Conservation (phyloP, 2,113 vertebrate species). For the Laticauda colubrina region DNA sequence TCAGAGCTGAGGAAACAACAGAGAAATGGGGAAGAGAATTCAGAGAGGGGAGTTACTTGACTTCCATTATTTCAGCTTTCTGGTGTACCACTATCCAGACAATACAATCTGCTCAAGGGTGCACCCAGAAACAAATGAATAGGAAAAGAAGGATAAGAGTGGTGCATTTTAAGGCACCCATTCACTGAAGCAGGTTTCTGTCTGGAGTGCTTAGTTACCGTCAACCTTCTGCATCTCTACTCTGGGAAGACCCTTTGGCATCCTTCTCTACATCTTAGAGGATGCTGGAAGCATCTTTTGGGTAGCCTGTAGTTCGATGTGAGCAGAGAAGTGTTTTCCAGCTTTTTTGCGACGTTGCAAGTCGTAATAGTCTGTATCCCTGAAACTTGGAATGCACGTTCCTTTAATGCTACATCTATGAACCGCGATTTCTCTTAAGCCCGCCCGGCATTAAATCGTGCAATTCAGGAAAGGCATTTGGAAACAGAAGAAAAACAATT, state of each 20-base stretch:
- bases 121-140: not conserved
- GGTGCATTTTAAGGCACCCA: no score
- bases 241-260: not conserved
- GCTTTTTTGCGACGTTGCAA: not conserved
- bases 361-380: not conserved
- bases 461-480: not conserved
- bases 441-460: not conserved
- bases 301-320: not conserved
- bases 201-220: not conserved
- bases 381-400: not conserved
- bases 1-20: not conserved
- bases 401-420: not conserved
- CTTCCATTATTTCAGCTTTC: not conserved
- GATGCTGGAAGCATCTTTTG: not conserved
- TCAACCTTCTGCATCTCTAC: not conserved
- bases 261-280: no score
- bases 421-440: not conserved
- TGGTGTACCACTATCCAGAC: no score
- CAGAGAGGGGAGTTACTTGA: not conserved
- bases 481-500: no score
- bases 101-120: not conserved
- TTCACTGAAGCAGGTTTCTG: not conserved
- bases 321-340: no score
- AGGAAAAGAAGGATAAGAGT: no score
- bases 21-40: not conserved